A percentile compares a stretch with the other conserved stretches of the same genome.
Conservation (phyloP, 30 jellyfish, hydroid and myxozoan species). For the Chrysaora quinquecirrha region DNA sequence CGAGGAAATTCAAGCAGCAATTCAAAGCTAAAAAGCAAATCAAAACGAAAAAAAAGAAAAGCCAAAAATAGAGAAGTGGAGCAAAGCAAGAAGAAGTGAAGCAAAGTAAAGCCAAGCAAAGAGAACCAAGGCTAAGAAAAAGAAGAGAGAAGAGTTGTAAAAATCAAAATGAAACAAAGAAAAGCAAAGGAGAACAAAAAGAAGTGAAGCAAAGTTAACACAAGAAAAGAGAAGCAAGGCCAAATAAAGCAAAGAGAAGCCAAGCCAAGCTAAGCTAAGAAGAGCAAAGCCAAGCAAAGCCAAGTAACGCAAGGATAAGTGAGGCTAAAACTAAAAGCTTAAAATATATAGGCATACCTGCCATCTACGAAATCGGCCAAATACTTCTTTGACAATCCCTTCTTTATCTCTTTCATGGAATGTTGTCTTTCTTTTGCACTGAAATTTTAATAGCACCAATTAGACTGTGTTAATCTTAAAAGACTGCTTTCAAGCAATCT, state of each 20-base stretch:
- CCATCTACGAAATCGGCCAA: constrained; percentile 61
- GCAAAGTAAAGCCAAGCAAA: background rate
- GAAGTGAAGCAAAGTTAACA: background rate
- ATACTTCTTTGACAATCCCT: constrained; percentile 59
- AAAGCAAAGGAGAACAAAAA: background rate
- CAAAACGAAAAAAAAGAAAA: too few species aligned
- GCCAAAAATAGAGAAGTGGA: too few species aligned
- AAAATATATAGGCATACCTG: constrained; percentile 81
- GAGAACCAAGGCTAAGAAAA: background rate
- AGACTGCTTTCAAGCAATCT: too few species aligned
- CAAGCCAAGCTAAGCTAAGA: background rate
- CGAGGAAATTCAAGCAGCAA: background rate
- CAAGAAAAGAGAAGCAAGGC: background rate
- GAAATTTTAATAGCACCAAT: too few species aligned
- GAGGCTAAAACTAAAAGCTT: too few species aligned
- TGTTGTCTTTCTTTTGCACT: constrained; percentile 83
- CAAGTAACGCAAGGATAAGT: background rate
- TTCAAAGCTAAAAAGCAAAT: too few species aligned
- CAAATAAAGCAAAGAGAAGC: background rate
- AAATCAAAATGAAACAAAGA: background rate
- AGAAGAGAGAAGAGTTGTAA: too few species aligned
- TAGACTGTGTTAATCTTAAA: too few species aligned
- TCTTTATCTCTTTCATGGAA: constrained; percentile 58
- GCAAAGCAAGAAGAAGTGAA: background rate
- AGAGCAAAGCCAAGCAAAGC: background rate